Evolutionary conservation across 2,888 invertebrate genomes (phyloP).

Genomic region (Melinopterus prodromus): DNA sequence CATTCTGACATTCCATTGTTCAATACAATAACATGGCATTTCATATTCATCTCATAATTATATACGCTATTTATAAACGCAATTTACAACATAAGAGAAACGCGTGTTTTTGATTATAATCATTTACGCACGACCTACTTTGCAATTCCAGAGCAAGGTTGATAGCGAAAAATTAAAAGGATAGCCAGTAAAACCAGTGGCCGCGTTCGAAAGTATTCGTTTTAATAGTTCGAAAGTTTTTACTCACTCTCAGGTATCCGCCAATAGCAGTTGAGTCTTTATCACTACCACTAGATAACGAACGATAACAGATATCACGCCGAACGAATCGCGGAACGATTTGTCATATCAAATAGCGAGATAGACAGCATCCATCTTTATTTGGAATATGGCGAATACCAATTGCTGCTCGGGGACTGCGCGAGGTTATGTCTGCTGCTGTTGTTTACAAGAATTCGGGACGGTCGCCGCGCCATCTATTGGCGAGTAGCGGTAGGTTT

Average conservation of each 20-base stretch:
- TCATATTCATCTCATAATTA: not conserved
- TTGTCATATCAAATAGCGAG: not conserved
- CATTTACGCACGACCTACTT: slow-evolving; percentile 7
- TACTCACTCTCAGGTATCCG: not conserved
- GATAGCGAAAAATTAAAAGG: not conserved
- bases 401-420: not conserved
- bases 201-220: not conserved
- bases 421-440: slow-evolving; percentile 20
- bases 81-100: too few species aligned
- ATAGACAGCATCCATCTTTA: slow-evolving; percentile 25
- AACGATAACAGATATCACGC: not conserved
- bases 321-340: slow-evolving; percentile 8
- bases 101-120: not conserved
- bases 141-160: not conserved
- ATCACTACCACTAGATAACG: not conserved
- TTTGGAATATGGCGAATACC: slow-evolving; percentile 15
- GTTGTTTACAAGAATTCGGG: slow-evolving; percentile 15
- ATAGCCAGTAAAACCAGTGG: not conserved
- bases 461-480: slow-evolving; percentile 5
- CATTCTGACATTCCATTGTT: not conserved
- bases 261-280: not conserved
- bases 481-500: not conserved
- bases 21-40: not conserved
- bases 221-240: not conserved
- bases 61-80: not conserved